Conservation (phyloP, 92 coral and sea anemone genomes). For the Siderastrea siderea region DNA sequence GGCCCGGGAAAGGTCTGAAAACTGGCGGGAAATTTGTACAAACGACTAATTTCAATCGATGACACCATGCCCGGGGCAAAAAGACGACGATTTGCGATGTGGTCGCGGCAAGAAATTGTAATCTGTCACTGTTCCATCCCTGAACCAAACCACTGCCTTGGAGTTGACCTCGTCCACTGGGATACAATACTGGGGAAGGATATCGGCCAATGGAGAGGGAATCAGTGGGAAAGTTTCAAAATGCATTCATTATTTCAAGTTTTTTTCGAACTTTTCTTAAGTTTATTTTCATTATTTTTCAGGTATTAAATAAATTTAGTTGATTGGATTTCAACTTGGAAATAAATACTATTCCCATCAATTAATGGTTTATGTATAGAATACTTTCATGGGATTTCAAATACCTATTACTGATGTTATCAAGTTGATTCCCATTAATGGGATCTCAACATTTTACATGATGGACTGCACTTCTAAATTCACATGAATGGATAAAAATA, state of each 20-base stretch:
- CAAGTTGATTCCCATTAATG: not conserved
- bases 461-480: not conserved
- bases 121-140: conserved; percentile 20
- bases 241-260: too few species aligned
- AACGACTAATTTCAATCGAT: not conserved
- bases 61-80: conserved; percentile 7
- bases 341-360: too few species aligned
- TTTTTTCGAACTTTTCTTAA: too few species aligned
- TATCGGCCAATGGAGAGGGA: too few species aligned
- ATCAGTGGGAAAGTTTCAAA: too few species aligned
- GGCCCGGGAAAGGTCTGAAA: not conserved
- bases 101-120: conserved; percentile 10
- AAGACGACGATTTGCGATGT: conserved; percentile 14
- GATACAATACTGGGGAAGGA: too few species aligned
- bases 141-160: conserved; percentile 8
- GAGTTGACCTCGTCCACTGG: conserved; percentile 22
- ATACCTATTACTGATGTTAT: too few species aligned
- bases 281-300: not conserved
- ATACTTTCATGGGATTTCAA: too few species aligned
- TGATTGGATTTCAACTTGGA: too few species aligned
- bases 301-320: too few species aligned
- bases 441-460: not conserved
- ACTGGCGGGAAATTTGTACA: not conserved
- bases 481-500: not conserved
- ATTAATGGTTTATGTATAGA: too few species aligned